Base-by-base conservation (phyloP, 2,797 vertebrate genomes). In the Eulemur coronatus region DNA sequence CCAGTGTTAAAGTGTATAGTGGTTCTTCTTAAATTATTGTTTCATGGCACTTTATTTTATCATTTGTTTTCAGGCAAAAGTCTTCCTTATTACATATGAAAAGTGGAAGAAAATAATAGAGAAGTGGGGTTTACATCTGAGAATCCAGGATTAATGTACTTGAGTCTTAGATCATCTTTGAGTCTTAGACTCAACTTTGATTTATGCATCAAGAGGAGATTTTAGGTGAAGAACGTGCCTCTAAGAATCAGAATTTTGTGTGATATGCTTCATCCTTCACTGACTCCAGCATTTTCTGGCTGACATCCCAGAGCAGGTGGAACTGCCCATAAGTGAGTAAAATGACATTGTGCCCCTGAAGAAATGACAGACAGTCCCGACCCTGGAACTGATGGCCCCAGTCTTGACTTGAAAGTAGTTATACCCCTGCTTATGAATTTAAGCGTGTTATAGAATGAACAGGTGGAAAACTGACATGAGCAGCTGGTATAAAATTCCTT, bases 381-480 rank as follows among this genome's bases (percentile, higher is more conserved):
- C 12, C 38, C 43, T 84, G 81, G 38, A 90, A 76, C 35, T 38
- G 76, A 59, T 33, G 30, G 30, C 10, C 8, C 33, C 4, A 4
- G 7, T 52, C 26, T 78, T 50, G n/a, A 48, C 43, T 75, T 86
- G 22, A 94, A 78, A 59, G 17, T 30, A 18, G 41, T 57, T 46
- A 35, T 33, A 65, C 9, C 76, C 41, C 50, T 73, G 13, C 75
- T 69, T 79, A 50, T 84, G 88, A 89, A 95, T 78, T 26, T 63
- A 55, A 69, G 52, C 67, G 92, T 65, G 22, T 96, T 93, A 63
- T 88, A 85, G 92, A 80, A 80, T 26, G 48, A 95, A 89, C 90
- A 95, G 80, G 48, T 85, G 82, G 81, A 63, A 89, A 87, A 90
- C 72, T 59, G 87, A 95, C 84, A 86, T 94, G 43, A 89, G 43